Conservation (phyloP, 2,797 vertebrate species). For the Lepidocolaptes lacrymiger region DNA sequence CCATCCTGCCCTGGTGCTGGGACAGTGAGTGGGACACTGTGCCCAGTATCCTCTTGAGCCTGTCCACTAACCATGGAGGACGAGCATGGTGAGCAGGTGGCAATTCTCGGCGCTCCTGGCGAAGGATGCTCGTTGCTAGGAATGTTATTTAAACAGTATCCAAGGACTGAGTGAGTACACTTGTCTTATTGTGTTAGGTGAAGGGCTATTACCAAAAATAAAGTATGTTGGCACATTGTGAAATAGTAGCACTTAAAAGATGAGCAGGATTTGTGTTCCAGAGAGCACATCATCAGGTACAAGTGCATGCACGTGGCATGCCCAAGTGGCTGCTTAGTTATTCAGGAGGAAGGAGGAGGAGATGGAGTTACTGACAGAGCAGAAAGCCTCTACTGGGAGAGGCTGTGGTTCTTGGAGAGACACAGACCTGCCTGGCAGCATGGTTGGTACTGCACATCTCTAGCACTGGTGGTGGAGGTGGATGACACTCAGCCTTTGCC, state of each 20-base stretch:
- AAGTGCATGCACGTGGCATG: neutral
- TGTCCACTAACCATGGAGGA: neutral
- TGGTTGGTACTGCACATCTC: neutral
- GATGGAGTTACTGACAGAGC: fast-evolving
- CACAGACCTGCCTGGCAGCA: neutral
- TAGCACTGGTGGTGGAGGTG: neutral
- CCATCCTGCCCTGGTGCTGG: neutral
- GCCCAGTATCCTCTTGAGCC: neutral
- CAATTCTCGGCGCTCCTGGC: fast-evolving
- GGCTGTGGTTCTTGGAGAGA: neutral
- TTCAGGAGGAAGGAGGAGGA: neutral
- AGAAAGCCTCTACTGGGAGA: neutral
- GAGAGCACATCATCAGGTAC: neutral
- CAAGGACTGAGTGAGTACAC: neutral
- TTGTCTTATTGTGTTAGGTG: constrained; percentile 20
- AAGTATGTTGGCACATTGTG: neutral
- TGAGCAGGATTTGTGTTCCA: constrained; percentile 9
- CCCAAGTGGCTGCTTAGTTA: neutral
- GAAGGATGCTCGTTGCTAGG: neutral
- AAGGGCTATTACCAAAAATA: constrained; percentile 40
- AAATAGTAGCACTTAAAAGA: constrained; percentile 10
- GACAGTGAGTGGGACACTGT: fast-evolving
- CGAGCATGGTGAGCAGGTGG: neutral
- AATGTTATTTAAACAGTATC: neutral
- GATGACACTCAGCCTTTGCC: neutral